phyloP scores from a whole-genome alignment of 2,113 vertebrate species.

The Apodemus speciosus region DNA sequence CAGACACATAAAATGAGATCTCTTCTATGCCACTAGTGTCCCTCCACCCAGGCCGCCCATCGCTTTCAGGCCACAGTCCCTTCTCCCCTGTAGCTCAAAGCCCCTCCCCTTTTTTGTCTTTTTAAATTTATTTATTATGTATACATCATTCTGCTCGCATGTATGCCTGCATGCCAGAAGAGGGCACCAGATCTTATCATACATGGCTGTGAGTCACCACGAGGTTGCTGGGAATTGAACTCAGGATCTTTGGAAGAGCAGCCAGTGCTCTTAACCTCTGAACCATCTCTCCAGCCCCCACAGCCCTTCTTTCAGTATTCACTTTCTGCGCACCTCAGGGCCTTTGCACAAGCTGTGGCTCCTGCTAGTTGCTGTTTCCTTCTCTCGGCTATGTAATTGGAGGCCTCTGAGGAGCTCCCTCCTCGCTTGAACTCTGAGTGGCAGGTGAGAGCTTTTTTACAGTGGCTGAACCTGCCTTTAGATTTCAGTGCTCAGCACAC shows the following conservation, averaged over 20 bases:
- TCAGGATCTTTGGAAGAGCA: too few species aligned
- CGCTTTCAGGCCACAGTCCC: background rate
- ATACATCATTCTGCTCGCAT: too few species aligned
- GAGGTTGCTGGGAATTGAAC: too few species aligned
- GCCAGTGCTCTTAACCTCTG: too few species aligned
- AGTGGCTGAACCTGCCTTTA: background rate
- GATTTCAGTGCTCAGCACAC: background rate
- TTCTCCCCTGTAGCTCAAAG: background rate
- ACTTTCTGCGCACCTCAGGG: background rate
- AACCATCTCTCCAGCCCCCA: background rate
- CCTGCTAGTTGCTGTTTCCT: fast-evolving
- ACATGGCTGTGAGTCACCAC: too few species aligned
- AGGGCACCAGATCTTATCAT: too few species aligned
- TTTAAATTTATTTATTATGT: too few species aligned
- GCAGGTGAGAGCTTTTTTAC: fast-evolving
- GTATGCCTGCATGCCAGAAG: too few species aligned
- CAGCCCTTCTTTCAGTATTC: background rate
- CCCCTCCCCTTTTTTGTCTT: background rate
- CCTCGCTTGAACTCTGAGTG: background rate
- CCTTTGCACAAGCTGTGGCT: background rate
- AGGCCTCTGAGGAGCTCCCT: background rate
- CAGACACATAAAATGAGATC: fast-evolving
- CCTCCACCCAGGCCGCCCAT: too few species aligned
- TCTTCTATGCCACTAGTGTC: fast-evolving
- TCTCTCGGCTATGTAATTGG: background rate